Evolutionary conservation across 2,888 invertebrate genomes (phyloP), one percentile per base, ranked within the genome.

Genomic region (Acleris laterana): DNA sequence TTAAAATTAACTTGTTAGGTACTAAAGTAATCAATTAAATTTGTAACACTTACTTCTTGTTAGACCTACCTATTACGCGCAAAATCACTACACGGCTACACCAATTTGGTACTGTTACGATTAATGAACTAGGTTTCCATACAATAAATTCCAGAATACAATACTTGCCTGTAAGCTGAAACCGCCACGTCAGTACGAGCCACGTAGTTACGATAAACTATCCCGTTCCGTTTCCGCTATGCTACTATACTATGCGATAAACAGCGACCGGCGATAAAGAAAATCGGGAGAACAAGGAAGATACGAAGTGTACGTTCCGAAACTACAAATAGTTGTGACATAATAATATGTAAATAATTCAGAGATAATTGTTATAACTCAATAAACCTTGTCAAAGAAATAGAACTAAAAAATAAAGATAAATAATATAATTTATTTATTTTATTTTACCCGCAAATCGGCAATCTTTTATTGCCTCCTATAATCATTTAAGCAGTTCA

Each of bases 171-270:
- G 46, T 53, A 52, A 68, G 62, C 58, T 42, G 60, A 63, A 22
- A 56, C 59, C 60, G 88, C 89, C 90, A 90, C 90, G 90, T 90
- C 90, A 88, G 82, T 83, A 76, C 73, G 64, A 74, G 76, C 76
- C 84, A 88, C 89, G 87, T 86, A 80, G 60, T 22, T 60, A 19
- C 20, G 28, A 17, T 44, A 28, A 75, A 79, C 82, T 83, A 85
- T 81, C 84, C 81, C 76, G 72, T 81, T 87, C 84, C 85, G 78
- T 79, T 79, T 77, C 77, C 79, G 46, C 46, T 46, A 46, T n/a
- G 46, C 44, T 38, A 7, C 28, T 22, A 22, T 32, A 32, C 77
- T 81, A 78, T 13, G 46, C 38, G 57, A 62, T 66, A 73, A 74
- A 76, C 68, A 76, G 76, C 72, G 77, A 77, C 77, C 17, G 13